These are phyloP conservation scores for Strongylocentrotus purpuratus DNA, from an alignment of 35 echinoderm and acorn worm species.

Conservation along the genomic window DNA sequence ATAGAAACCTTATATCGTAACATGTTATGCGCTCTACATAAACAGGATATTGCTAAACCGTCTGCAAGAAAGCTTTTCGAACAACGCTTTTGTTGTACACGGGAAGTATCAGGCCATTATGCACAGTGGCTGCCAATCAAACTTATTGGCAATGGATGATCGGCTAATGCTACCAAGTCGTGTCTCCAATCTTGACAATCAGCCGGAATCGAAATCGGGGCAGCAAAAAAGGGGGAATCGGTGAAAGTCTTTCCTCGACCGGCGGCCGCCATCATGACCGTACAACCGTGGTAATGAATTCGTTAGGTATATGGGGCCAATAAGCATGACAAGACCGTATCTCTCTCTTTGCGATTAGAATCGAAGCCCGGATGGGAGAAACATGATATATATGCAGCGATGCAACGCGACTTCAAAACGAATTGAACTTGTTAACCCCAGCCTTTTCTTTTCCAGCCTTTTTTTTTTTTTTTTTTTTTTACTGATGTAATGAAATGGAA, in stretches of 20 bases:
- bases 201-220: not conserved
- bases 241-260: not conserved
- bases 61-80: not conserved
- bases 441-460: not conserved
- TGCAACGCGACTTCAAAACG: not conserved
- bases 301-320: not conserved
- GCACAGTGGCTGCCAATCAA: not conserved
- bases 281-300: not conserved
- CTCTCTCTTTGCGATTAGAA: not conserved
- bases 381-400: not conserved
- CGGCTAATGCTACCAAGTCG: not conserved
- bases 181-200: not conserved
- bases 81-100: not conserved
- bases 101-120: not conserved
- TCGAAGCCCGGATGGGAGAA: not conserved
- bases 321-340: not conserved
- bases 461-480: not conserved
- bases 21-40: too few species aligned
- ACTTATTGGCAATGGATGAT: not conserved
- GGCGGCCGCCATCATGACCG: too few species aligned
- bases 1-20: too few species aligned
- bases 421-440: not conserved
- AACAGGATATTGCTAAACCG: too few species aligned
- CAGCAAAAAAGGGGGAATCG: not conserved
- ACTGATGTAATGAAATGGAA: not conserved